Conservation (phyloP, 2,797 vertebrate genomes). For the Australoheros facetus region DNA sequence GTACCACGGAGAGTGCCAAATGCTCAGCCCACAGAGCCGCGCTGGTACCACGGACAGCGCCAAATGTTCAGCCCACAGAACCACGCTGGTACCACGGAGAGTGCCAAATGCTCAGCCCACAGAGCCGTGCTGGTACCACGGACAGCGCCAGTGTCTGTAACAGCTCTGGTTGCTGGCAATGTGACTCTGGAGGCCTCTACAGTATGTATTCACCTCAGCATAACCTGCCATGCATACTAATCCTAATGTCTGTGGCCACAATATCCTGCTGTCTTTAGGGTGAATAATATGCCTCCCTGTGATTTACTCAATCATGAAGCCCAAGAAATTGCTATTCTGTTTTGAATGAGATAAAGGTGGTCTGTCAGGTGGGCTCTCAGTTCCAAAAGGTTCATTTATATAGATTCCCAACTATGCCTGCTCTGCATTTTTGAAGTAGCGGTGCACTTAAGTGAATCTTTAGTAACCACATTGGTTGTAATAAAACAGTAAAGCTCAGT, state of each 20-base stretch:
- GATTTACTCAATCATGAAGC: neutral
- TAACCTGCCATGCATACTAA: conserved; percentile 20
- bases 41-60: neutral
- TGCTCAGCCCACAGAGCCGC: too few species aligned
- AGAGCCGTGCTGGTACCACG: neutral
- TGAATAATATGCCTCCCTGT: neutral
- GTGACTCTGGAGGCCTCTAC: conserved; percentile 22
- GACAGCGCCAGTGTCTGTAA: neutral
- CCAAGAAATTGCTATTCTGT: neutral
- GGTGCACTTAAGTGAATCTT: neutral
- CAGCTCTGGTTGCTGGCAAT: conserved; percentile 6
- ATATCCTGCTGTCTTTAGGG: neutral
- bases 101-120: neutral
- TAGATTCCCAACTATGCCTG: conserved; percentile 16
- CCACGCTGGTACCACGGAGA: neutral
- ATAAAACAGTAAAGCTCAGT: conserved; percentile 53
- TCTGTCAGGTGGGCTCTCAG: conserved; percentile 6
- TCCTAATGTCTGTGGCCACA: neutral
- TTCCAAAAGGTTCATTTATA: conserved; percentile 29
- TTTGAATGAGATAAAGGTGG: neutral
- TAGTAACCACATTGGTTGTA: neutral
- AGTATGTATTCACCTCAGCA: conserved; percentile 4
- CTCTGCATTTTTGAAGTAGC: conserved; percentile 28
- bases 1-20: neutral
- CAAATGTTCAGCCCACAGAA: neutral